A percentile compares a stretch with the other conserved stretches of the same genome.
Conservation (phyloP, 1,140 invertebrate species). For the Phthorimaea operculella region DNA sequence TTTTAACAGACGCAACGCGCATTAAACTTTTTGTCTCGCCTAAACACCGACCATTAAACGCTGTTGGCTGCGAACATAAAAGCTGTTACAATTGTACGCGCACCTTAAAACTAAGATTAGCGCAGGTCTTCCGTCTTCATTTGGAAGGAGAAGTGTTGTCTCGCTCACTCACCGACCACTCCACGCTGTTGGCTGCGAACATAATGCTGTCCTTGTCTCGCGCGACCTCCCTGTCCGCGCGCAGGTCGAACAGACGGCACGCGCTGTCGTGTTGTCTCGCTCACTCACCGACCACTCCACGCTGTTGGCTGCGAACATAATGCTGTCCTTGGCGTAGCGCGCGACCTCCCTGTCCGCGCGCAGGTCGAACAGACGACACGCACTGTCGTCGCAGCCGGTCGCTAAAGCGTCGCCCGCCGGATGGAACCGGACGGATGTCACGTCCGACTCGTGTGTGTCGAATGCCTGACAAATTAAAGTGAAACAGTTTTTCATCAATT, state of each 20-base stretch:
- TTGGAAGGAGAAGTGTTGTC: constrained; percentile 96
- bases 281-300: constrained; percentile 91
- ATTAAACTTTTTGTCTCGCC: too few relatives aligned
- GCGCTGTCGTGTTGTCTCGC: constrained; percentile 97
- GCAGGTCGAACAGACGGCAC: constrained; percentile 97
- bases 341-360: constrained; percentile 98
- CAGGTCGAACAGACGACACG: constrained; percentile 97
- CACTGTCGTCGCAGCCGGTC: constrained; percentile 98
- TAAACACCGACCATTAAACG: too few relatives aligned
- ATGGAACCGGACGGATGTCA: constrained; percentile 98
- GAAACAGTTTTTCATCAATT: too few relatives aligned
- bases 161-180: constrained; percentile 95
- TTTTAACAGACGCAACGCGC: constrained; percentile 98
- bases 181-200: constrained; percentile 98
- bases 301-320: constrained; percentile 98
- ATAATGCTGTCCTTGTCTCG: constrained; percentile 98
- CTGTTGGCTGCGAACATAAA: too few relatives aligned
- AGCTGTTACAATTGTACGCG: too few relatives aligned
- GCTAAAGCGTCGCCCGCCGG: constrained; percentile 99
- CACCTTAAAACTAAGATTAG: too few relatives aligned
- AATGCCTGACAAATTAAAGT: constrained; percentile 80
- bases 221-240: constrained; percentile 97
- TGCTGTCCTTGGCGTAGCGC: constrained; percentile 96
- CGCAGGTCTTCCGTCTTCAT: too few relatives aligned
- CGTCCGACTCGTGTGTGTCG: constrained; percentile 98